Percentiles rank a stretch among this genome's conserved stretches.
phyloP scores from a whole-genome alignment of 1,140 invertebrate genomes.

The Thaumetopoea pityocampa region DNA sequence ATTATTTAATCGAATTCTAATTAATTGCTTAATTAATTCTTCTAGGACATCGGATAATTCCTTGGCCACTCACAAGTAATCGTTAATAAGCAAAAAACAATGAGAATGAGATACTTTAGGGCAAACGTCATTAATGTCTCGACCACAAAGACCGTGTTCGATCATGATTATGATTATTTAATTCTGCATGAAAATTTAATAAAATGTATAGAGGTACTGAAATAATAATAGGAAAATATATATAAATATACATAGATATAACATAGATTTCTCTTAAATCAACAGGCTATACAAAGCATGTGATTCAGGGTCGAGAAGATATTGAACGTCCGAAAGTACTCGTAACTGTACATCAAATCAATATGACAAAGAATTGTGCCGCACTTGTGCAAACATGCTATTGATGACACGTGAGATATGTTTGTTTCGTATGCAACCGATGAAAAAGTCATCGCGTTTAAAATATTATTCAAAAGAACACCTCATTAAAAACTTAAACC shows the following conservation, averaged over 20 bases:
- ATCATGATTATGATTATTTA: too few species aligned
- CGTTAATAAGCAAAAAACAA: too few species aligned
- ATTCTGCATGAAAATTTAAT: too few species aligned
- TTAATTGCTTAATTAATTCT: too few species aligned
- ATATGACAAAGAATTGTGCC: conserved; percentile 14
- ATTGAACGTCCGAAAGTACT: conserved; percentile 13
- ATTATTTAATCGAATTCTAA: not conserved
- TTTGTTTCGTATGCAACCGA: conserved; percentile 3
- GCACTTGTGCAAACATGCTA: conserved; percentile 34
- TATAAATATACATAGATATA: too few species aligned
- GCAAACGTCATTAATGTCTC: too few species aligned
- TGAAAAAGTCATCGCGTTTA: not conserved
- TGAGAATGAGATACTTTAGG: too few species aligned
- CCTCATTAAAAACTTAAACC: not conserved
- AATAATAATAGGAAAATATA: too few species aligned
- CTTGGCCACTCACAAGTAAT: too few species aligned
- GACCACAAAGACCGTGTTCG: too few species aligned
- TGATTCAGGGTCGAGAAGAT: conserved; percentile 13
- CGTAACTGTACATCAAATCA: conserved; percentile 10
- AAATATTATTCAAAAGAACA: not conserved
- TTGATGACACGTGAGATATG: conserved; percentile 3
- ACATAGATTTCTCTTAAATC: conserved; percentile 7
- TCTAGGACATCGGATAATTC: too few species aligned
- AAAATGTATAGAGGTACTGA: too few species aligned
- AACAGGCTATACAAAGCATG: conserved; percentile 24